Evolutionary conservation across 1,140 invertebrate species (phyloP), one percentile per base, ranked within the genome.

Genomic region (Steinernema khuongi): DNA sequence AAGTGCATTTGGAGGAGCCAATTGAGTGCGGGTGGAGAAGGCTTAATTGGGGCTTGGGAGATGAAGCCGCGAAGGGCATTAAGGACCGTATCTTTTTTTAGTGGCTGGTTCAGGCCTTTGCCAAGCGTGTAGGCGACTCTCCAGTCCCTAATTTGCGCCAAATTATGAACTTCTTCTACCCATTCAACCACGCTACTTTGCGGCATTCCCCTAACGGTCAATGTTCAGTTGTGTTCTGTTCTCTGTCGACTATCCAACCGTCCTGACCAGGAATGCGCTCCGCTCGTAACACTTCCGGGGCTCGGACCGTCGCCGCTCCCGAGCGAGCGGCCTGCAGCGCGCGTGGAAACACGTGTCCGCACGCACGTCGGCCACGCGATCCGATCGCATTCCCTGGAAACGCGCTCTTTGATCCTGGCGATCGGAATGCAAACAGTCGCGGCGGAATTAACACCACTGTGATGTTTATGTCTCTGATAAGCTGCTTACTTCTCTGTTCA

Each of bases 361-460:
- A 7, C 36, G 36, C 50, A 60, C 19, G 50, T 22, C 14, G 50
- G 50, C 50, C 50, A 60, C 22, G 50, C 50, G 50, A 22, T 60
- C 22, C 7, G 7, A 7, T 41, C n/a, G 36, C 36, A 41, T 41
- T 41, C 36, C 50, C 26, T 26, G 11, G 11, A 60, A 11, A 11
- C 50, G 50, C 50, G 50, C 50, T 60, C 50, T 60, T 60, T 60
- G 50, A 60, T 60, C 50, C 50, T 60, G 11, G 19, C 11, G 26
- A 22, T 11, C 22, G 11, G 14, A 4, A n/a, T 7, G 50, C 50
- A 60, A 22, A 7, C 4, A 60, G 26, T 60, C n/a, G n/a, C n/a
- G n/a, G n/a, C n/a, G n/a, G n/a, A n/a, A n/a, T n/a, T n/a, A n/a
- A n/a, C n/a, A n/a, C n/a, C n/a, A n/a, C n/a, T n/a, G n/a, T n/a